These are phyloP conservation scores for Trichacis sp. DNA, from an alignment of 2,888 invertebrate genomes.

Conservation along the genomic window DNA sequence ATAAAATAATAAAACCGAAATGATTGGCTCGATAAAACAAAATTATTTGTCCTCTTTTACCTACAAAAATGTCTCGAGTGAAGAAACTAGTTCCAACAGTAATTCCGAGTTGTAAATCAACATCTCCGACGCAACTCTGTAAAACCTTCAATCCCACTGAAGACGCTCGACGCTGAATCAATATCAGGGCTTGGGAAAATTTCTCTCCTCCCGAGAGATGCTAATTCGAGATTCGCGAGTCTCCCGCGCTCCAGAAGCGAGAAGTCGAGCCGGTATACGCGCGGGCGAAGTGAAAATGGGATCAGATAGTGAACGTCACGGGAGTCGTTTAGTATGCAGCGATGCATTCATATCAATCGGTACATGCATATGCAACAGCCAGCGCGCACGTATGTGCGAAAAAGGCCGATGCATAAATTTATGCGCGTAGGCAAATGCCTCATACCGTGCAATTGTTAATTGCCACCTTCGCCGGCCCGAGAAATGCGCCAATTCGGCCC, in stretches of 20 bases:
- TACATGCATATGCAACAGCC: conserved; percentile 63
- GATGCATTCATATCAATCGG: conserved; percentile 67
- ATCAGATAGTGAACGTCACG: conserved; percentile 59
- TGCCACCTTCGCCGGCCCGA: conserved; percentile 46
- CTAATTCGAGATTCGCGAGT: conserved; percentile 49
- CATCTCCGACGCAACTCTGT: too few species aligned
- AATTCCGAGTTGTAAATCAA: too few species aligned
- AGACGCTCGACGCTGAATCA: conserved; percentile 3
- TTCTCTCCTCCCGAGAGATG: conserved; percentile 19
- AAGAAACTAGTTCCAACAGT: too few species aligned
- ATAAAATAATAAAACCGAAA: too few species aligned
- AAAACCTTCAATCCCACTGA: too few species aligned
- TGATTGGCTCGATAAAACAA: too few species aligned
- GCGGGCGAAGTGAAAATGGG: conserved; percentile 56
- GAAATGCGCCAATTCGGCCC: conserved; percentile 33
- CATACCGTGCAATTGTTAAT: conserved; percentile 59
- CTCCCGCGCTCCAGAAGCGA: conserved; percentile 49
- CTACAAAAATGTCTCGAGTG: too few species aligned
- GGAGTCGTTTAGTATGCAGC: conserved; percentile 63
- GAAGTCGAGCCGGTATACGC: conserved; percentile 27
- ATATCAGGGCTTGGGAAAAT: neutral
- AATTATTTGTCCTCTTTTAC: too few species aligned
- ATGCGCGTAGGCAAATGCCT: conserved; percentile 55
- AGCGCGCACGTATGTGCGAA: conserved; percentile 43
- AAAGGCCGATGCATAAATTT: conserved; percentile 60